Percentiles rank a stretch among this genome's conserved stretches.
phyloP scores from a whole-genome alignment of 35 echinoderm and acorn worm genomes.

The Ophiothrix spiculata region DNA sequence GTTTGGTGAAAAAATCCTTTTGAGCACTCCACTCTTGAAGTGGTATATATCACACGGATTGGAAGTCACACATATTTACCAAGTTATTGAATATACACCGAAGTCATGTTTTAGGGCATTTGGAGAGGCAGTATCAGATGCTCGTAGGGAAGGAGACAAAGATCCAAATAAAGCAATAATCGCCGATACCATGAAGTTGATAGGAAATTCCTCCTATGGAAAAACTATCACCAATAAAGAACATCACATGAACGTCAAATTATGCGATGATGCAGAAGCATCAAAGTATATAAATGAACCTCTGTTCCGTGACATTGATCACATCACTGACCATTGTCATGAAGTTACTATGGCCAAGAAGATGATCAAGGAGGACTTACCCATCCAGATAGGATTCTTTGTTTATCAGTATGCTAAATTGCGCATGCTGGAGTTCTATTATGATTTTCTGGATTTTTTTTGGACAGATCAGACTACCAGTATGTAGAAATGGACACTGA shows the following conservation, averaged over 20 bases:
- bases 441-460: too few species aligned
- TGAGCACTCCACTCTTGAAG: constrained; percentile 30
- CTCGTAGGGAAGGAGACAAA: constrained; percentile 4
- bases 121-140: constrained; percentile 5
- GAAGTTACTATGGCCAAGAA: constrained; percentile 31
- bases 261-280: neutral
- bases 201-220: constrained; percentile 31
- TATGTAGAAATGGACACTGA: too few species aligned
- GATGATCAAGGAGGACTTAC: constrained; percentile 31
- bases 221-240: constrained; percentile 28
- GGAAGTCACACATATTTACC: constrained; percentile 26
- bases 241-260: neutral
- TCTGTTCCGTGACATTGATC: constrained; percentile 21
- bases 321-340: neutral
- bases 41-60: constrained; percentile 40
- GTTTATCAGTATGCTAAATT: constrained; percentile 55
- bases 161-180: constrained; percentile 25
- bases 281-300: constrained; percentile 22
- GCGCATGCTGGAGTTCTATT: too few species aligned
- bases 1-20: constrained; percentile 42
- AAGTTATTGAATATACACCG: constrained; percentile 35
- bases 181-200: constrained; percentile 27
- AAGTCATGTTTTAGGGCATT: constrained; percentile 33
- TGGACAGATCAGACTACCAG: too few species aligned
- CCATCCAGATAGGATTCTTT: constrained; percentile 48